A percentile compares a stretch with the other conserved stretches of the same genome.
Conservation (phyloP, 2,888 invertebrate genomes). For the Cactoblastis cactorum region DNA sequence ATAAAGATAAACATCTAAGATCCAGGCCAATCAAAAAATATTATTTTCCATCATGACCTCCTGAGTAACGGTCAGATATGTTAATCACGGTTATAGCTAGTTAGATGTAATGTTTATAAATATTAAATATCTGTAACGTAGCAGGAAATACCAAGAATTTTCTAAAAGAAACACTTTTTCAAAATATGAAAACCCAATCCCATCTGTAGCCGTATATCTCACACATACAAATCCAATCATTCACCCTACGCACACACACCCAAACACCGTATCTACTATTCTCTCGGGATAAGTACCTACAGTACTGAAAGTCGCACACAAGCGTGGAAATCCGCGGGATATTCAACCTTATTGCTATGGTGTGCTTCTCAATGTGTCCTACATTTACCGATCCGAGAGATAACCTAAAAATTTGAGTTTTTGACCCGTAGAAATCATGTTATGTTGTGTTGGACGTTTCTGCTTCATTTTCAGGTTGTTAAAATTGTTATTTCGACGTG, state of each 20-base stretch:
- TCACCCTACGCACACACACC: conserved; percentile 39
- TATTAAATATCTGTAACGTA: too few species aligned
- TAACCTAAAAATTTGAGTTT: conserved; percentile 72
- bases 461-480: conserved; percentile 29
- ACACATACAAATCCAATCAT: conserved; percentile 39
- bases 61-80: too few species aligned
- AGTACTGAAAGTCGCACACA: conserved; percentile 46
- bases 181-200: conserved; percentile 28
- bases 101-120: too few species aligned
- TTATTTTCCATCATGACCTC: too few species aligned
- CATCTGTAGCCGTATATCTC: conserved; percentile 37
- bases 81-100: too few species aligned
- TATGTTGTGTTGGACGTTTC: conserved; percentile 26
- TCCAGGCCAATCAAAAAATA: too few species aligned
- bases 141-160: background rate
- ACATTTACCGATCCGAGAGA: conserved; percentile 65
- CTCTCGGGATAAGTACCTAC: conserved; percentile 36
- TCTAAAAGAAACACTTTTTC: conserved; percentile 9
- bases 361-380: conserved; percentile 58
- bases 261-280: conserved; percentile 24
- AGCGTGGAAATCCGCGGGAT: conserved; percentile 37
- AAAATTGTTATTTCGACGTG: conserved; percentile 22
- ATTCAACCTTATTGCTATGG: conserved; percentile 49
- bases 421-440: conserved; percentile 43
- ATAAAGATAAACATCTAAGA: too few species aligned